Conservation (phyloP, 1,140 invertebrate species). For the Bombus huntii region DNA sequence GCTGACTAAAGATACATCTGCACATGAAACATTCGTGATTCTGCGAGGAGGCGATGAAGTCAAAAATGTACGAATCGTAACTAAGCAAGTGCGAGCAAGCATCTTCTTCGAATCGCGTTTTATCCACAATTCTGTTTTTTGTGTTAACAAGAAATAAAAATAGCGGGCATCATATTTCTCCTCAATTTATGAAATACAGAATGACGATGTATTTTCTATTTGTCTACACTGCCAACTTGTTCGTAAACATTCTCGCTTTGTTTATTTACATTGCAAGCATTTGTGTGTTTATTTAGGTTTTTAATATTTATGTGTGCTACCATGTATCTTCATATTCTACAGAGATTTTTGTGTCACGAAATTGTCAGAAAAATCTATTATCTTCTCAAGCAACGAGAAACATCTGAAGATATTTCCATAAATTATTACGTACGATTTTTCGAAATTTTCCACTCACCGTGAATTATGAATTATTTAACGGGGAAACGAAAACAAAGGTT, state of each 20-base stretch:
- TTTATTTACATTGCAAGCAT: background rate
- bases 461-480: slow-evolving; percentile 51
- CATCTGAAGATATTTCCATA: background rate
- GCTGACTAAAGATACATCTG: background rate
- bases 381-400: background rate
- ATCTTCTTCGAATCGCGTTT: background rate
- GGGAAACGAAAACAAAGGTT: background rate
- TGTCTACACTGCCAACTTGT: background rate
- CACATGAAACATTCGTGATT: slow-evolving; percentile 17
- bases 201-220: background rate
- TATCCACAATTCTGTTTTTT: too few relatives aligned
- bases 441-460: slow-evolving; percentile 12
- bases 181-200: background rate
- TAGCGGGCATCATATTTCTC: background rate
- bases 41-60: background rate
- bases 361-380: background rate
- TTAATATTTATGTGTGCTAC: too few relatives aligned
- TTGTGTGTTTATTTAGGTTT: too few relatives aligned
- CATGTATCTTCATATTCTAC: too few relatives aligned
- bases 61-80: background rate
- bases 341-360: background rate
- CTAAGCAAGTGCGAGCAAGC: background rate
- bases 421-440: background rate
- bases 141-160: too few relatives aligned
- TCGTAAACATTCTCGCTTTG: background rate